These are phyloP conservation scores for Isichthys henryi DNA, from an alignment of 2,113 vertebrate genomes.

Conservation along the genomic window DNA sequence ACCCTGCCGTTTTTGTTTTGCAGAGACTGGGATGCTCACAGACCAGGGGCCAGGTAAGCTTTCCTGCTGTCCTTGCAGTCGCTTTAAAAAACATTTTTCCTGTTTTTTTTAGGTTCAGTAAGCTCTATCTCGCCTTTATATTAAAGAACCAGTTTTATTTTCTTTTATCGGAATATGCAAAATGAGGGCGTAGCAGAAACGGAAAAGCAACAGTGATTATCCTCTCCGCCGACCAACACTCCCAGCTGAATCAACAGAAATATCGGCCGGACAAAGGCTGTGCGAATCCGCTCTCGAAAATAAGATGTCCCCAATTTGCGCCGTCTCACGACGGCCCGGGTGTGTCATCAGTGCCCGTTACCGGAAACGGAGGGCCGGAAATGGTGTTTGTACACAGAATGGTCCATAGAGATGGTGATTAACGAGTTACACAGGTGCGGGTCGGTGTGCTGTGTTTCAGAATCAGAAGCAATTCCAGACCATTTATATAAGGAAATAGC, in stretches of 20 bases:
- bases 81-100: background rate
- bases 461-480: background rate
- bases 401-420: background rate
- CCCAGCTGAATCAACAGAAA: conserved; percentile 5
- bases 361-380: background rate
- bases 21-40: conserved; percentile 9
- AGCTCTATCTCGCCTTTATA: background rate
- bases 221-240: background rate
- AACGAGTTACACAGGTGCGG: background rate
- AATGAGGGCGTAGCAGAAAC: background rate
- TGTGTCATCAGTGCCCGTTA: background rate
- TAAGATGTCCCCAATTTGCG: background rate
- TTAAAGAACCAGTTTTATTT: background rate
- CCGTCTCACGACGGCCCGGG: no score
- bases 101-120: background rate
- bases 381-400: background rate
- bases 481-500: background rate
- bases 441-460: background rate
- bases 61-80: background rate
- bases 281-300: background rate
- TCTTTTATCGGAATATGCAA: background rate
- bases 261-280: background rate
- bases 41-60: background rate
- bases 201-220: background rate
- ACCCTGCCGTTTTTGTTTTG: background rate